Conservation (phyloP, 2,113 vertebrate genomes). For the Hiodon alosoides region DNA sequence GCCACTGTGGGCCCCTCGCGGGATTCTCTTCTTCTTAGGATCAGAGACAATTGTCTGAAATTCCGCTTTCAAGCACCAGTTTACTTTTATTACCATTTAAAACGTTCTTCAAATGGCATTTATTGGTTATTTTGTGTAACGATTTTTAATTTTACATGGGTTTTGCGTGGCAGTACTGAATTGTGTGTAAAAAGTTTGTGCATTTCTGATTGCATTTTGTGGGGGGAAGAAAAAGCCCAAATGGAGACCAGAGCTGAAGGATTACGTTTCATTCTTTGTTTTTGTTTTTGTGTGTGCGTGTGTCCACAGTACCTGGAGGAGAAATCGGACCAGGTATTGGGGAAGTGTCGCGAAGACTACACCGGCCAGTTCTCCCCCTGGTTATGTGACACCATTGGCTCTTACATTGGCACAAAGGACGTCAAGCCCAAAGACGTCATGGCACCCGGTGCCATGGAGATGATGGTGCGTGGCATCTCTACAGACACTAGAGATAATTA, state of each 20-base stretch:
- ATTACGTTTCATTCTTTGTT: neutral
- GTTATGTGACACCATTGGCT: constrained; percentile 97
- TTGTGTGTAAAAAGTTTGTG: neutral
- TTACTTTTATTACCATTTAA: no score
- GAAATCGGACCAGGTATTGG: constrained; percentile 75
- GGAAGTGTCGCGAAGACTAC: constrained; percentile 87
- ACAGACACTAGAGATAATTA: no score
- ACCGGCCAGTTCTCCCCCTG: constrained; percentile 94
- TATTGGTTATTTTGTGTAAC: constrained; percentile 32
- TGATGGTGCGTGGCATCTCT: constrained; percentile 71
- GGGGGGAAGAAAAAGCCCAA: no score
- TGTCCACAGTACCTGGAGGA: constrained; percentile 82
- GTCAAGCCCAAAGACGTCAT: constrained; percentile 92
- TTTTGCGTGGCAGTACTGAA: neutral
- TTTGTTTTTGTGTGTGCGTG: constrained; percentile 25
- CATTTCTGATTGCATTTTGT: neutral
- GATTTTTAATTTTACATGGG: neutral
- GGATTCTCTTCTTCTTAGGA: constrained; percentile 19
- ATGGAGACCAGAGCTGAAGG: no score
- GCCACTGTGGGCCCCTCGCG: neutral
- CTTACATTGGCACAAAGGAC: constrained; percentile 97
- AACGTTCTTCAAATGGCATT: neutral
- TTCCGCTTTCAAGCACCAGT: no score
- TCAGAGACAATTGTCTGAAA: no score
- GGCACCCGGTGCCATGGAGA: constrained; percentile 76